Evolutionary conservation across 1,140 invertebrate genomes (phyloP).

Genomic region (Sycophaga agraensis): DNA sequence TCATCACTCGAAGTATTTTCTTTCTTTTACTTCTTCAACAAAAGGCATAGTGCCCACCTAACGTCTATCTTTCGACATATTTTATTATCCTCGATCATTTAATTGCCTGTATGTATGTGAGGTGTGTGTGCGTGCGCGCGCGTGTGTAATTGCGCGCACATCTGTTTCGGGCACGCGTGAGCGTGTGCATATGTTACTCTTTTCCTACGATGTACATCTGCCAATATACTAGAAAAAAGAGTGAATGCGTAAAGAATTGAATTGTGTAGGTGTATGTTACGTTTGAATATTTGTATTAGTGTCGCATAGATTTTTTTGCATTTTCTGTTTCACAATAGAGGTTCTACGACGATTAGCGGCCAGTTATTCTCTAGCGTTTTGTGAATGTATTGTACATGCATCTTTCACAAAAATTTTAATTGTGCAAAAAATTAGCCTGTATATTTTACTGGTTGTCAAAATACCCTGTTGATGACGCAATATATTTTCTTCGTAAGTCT

Average conservation of each 20-base stretch:
- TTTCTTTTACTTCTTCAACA: background rate
- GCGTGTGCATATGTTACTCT: no score
- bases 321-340: conserved; percentile 11
- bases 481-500: no score
- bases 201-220: no score
- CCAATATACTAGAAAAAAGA: conserved; percentile 29
- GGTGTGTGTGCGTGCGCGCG: background rate
- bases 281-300: background rate
- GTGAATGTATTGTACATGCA: background rate
- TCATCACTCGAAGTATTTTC: background rate
- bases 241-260: conserved; percentile 22
- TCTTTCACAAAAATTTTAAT: background rate
- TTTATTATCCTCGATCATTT: background rate
- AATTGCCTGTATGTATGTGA: background rate
- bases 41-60: background rate
- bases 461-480: no score
- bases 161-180: no score
- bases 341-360: conserved; percentile 35
- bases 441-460: no score
- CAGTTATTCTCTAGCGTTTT: conserved; percentile 29
- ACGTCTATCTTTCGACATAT: background rate
- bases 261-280: background rate
- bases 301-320: background rate
- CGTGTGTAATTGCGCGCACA: no score
- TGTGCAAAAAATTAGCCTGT: no score